These are phyloP conservation scores for Trissoscelio sp. DNA, from an alignment of 2,888 invertebrate species.

Conservation along the genomic window DNA sequence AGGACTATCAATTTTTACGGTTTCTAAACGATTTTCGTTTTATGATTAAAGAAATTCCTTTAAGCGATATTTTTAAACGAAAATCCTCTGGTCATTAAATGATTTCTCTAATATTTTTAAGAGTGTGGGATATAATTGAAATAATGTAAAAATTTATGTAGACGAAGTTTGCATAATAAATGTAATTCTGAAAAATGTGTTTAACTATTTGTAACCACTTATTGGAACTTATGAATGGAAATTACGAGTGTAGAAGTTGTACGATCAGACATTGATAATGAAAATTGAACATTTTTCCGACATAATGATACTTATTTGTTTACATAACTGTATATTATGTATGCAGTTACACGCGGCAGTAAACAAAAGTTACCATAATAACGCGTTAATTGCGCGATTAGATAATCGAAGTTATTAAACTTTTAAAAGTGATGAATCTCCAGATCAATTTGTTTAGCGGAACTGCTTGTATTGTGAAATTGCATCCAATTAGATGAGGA, in stretches of 20 bases:
- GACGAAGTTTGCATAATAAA: too few species aligned
- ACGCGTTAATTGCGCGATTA: slow-evolving; percentile 28
- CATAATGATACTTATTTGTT: slow-evolving; percentile 33
- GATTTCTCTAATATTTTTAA: too few species aligned
- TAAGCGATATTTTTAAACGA: too few species aligned
- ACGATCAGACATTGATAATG: slow-evolving; percentile 6
- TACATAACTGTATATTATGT: slow-evolving; percentile 29
- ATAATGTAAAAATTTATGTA: too few species aligned
- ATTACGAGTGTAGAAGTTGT: not conserved
- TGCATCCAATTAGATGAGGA: not conserved
- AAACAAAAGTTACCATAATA: slow-evolving; percentile 43
- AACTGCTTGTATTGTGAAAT: not conserved
- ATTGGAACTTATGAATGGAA: slow-evolving; percentile 39
- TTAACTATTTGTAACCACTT: too few species aligned
- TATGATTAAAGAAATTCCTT: too few species aligned
- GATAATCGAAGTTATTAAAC: slow-evolving; percentile 43
- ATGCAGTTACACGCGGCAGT: slow-evolving; percentile 16
- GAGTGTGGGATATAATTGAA: too few species aligned
- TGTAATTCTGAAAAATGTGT: too few species aligned
- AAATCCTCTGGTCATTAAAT: too few species aligned
- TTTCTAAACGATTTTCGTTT: too few species aligned
- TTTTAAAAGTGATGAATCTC: slow-evolving; percentile 21
- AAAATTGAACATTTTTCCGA: not conserved
- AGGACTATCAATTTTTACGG: too few species aligned
- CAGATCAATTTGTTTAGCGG: not conserved